Evolutionary conservation across 2,888 invertebrate genomes (phyloP).

Genomic region (Brachylomia viminalis): DNA sequence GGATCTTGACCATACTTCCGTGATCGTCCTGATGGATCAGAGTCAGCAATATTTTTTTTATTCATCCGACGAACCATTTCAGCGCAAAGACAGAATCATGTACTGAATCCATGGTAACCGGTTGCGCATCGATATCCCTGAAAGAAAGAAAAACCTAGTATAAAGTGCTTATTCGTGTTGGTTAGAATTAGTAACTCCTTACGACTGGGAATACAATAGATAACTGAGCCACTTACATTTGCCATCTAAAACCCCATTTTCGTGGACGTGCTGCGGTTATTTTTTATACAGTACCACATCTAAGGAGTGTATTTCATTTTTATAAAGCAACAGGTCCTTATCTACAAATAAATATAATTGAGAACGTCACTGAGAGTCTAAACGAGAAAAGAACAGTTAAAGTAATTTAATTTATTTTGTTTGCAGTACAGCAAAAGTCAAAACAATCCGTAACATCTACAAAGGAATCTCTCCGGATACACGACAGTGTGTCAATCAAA

Average conservation of each 20-base stretch:
- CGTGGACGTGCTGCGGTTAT: constrained; percentile 23
- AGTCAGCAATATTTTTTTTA: too few species aligned
- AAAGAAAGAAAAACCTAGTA: too few species aligned
- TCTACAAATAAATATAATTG: not conserved
- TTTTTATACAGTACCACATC: constrained; percentile 4
- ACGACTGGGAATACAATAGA: constrained; percentile 31
- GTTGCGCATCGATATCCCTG: too few species aligned
- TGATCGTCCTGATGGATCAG: too few species aligned
- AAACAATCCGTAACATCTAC: constrained; percentile 15
- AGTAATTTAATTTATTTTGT: constrained; percentile 5
- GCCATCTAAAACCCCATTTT: constrained; percentile 14
- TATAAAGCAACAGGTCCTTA: not conserved
- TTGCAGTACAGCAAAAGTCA: not conserved
- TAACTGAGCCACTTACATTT: constrained; percentile 4
- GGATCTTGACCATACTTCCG: too few species aligned
- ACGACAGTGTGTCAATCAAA: constrained; percentile 40
- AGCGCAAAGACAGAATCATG: too few species aligned
- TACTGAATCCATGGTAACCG: too few species aligned
- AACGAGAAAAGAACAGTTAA: not conserved
- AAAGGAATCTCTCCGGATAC: constrained; percentile 5
- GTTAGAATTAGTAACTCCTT: constrained; percentile 15
- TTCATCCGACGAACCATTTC: too few species aligned
- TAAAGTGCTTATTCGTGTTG: constrained; percentile 42
- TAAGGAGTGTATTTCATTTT: not conserved
- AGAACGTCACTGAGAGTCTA: not conserved